These are phyloP conservation scores for Hirtodrosophila trivittata DNA, from an alignment of 2,888 invertebrate species.

Conservation along the genomic window DNA sequence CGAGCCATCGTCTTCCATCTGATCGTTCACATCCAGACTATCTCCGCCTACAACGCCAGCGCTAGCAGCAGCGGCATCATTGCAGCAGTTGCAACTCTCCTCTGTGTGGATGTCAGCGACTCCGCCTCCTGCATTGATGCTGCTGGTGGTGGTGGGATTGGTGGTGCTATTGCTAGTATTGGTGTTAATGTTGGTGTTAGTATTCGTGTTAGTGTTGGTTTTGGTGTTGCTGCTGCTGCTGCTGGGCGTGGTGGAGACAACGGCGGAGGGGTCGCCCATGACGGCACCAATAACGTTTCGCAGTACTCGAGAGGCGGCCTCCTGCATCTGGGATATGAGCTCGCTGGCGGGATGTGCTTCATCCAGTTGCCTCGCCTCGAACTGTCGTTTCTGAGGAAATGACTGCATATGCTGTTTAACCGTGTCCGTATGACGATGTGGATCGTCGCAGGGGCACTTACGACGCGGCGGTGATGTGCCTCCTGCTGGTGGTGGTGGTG, in stretches of 20 bases:
- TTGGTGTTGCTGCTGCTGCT: no score
- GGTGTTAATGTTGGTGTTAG: neutral
- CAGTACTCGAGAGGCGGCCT: constrained; percentile 53
- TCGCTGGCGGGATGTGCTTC: constrained; percentile 45
- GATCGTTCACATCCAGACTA: constrained; percentile 12
- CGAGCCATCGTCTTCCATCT: constrained; percentile 28
- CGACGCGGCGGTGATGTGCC: constrained; percentile 7
- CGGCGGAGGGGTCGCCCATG: constrained; percentile 16
- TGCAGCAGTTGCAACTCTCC: constrained; percentile 12
- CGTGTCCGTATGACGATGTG: constrained; percentile 13
- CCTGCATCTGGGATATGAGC: constrained; percentile 47
- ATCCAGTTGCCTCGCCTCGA: constrained; percentile 18
- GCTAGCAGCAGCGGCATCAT: neutral
- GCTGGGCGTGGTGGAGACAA: neutral
- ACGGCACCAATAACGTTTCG: constrained; percentile 46
- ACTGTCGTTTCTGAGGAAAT: constrained; percentile 1
- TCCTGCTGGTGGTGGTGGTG: constrained; percentile 27
- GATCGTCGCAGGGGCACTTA: constrained; percentile 59
- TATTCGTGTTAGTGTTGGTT: no score
- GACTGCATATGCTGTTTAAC: neutral
- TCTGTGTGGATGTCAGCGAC: no score
- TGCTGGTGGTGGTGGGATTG: no score
- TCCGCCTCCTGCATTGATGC: no score
- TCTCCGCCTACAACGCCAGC: neutral
- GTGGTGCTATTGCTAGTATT: neutral